Evolutionary conservation across 2,113 vertebrate genomes (phyloP).

Genomic region (Apteryx mantelli): DNA sequence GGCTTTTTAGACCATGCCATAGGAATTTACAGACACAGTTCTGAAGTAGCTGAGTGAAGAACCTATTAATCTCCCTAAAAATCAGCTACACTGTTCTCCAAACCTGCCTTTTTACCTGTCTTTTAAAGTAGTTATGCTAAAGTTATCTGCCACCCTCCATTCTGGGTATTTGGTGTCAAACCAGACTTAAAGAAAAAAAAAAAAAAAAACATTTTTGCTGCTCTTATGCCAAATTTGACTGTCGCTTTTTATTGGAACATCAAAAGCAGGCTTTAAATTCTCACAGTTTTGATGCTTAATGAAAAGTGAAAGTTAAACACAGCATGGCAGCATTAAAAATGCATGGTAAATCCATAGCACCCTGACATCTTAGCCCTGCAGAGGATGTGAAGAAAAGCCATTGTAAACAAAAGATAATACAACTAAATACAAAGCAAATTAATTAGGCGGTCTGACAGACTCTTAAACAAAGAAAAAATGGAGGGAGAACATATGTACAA

Average conservation of each 20-base stretch:
- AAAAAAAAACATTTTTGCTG: slow-evolving; percentile 36
- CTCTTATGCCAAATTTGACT: slow-evolving; percentile 80
- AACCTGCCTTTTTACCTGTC: not conserved
- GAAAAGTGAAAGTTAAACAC: slow-evolving; percentile 86
- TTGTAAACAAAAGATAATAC: slow-evolving; percentile 71
- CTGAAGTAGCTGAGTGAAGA: not conserved
- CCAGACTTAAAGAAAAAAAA: not conserved
- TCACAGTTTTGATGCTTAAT: slow-evolving; percentile 84
- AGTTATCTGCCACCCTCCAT: not conserved
- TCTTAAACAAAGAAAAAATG: slow-evolving; percentile 52
- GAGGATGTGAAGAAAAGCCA: slow-evolving; percentile 70
- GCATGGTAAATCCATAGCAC: slow-evolving; percentile 76
- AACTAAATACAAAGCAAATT: slow-evolving; percentile 62
- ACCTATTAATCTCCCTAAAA: not conserved
- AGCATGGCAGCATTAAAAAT: slow-evolving; percentile 81
- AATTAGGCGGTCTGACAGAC: slow-evolving; percentile 59
- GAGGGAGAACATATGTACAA: slow-evolving; percentile 29
- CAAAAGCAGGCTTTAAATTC: slow-evolving; percentile 81
- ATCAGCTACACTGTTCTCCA: not conserved
- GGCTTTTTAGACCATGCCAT: not conserved
- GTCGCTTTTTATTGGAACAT: slow-evolving; percentile 79
- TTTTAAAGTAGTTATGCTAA: not conserved
- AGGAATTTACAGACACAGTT: not conserved
- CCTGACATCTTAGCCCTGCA: slow-evolving; percentile 68
- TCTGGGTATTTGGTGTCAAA: slow-evolving; percentile 61